Percentiles rank a stretch among this genome's conserved stretches.
phyloP scores from a whole-genome alignment of 2,888 invertebrate species.

The Trichopria drosophilae region DNA sequence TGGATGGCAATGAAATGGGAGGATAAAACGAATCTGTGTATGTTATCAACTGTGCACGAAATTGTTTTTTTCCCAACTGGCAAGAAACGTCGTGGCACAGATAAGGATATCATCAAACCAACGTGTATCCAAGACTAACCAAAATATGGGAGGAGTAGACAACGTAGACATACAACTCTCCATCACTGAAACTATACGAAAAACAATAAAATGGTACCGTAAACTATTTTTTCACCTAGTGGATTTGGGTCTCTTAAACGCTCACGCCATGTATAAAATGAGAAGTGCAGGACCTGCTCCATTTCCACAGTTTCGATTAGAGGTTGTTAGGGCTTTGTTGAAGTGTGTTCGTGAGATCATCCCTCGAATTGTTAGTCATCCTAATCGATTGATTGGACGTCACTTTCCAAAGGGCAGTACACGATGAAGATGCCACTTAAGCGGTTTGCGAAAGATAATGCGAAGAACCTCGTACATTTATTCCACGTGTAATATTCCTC shows the following conservation, averaged over 20 bases:
- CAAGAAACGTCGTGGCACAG: constrained; percentile 20
- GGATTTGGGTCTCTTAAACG: constrained; percentile 15
- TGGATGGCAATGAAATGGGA: constrained; percentile 19
- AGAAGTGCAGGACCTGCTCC: constrained; percentile 2
- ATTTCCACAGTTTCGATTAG: constrained; percentile 16
- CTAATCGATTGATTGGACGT: constrained; percentile 24
- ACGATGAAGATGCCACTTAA: constrained; percentile 12
- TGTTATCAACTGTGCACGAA: constrained; percentile 25
- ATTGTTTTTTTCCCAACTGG: constrained; percentile 24
- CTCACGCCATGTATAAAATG: constrained; percentile 20
- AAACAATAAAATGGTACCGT: too few relatives aligned
- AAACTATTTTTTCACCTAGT: constrained; percentile 23
- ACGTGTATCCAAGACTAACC: constrained; percentile 19
- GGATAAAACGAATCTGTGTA: constrained; percentile 17
- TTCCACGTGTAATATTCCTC: neutral
- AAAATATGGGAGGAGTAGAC: constrained; percentile 29
- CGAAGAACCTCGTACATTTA: constrained; percentile 9
- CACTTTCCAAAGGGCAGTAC: constrained; percentile 24
- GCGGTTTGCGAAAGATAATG: constrained; percentile 2
- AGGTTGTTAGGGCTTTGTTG: constrained; percentile 10
- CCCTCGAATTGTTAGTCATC: constrained; percentile 5
- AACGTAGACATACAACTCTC: constrained; percentile 21
- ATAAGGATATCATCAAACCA: constrained; percentile 24
- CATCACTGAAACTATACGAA: constrained; percentile 19
- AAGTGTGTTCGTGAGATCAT: constrained; percentile 6